A percentile compares a stretch with the other conserved stretches of the same genome.
These are phyloP conservation scores for Leptosomus discolor DNA, from an alignment of 2,113 vertebrate genomes.

Conservation along the genomic window DNA sequence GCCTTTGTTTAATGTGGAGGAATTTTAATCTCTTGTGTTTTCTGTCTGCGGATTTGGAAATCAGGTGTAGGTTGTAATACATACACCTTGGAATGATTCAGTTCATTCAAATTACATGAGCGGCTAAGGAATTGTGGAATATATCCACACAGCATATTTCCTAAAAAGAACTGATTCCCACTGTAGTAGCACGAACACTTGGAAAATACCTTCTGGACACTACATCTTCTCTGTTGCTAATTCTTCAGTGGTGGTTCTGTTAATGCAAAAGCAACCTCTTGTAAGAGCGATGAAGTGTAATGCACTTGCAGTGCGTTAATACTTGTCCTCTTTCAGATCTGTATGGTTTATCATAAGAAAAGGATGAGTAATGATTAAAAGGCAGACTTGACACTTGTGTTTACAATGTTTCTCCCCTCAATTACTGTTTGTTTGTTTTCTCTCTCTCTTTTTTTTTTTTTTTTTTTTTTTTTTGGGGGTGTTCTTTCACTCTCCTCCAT, in stretches of 20 bases:
- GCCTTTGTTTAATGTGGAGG: slow-evolving; percentile 8
- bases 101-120: not conserved
- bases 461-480: not conserved
- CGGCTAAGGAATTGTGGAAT: not conserved
- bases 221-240: not conserved
- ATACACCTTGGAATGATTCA: not conserved
- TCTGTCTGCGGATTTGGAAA: slow-evolving; percentile 23
- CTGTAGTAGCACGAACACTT: not conserved
- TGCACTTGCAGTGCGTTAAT: not conserved
- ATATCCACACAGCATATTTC: not conserved
- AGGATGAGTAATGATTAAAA: not conserved
- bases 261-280: not conserved
- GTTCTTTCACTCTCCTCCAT: not conserved
- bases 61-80: not conserved
- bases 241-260: not conserved
- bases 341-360: not conserved
- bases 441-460: not conserved
- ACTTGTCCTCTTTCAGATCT: not conserved
- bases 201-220: not conserved
- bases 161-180: not conserved
- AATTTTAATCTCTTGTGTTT: slow-evolving; percentile 45
- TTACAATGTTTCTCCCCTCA: not conserved
- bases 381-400: not conserved
- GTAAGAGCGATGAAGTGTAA: not conserved
- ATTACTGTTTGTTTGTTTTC: not conserved